phyloP scores from a whole-genome alignment of 2,113 vertebrate species.

The Blennius ocellaris region DNA sequence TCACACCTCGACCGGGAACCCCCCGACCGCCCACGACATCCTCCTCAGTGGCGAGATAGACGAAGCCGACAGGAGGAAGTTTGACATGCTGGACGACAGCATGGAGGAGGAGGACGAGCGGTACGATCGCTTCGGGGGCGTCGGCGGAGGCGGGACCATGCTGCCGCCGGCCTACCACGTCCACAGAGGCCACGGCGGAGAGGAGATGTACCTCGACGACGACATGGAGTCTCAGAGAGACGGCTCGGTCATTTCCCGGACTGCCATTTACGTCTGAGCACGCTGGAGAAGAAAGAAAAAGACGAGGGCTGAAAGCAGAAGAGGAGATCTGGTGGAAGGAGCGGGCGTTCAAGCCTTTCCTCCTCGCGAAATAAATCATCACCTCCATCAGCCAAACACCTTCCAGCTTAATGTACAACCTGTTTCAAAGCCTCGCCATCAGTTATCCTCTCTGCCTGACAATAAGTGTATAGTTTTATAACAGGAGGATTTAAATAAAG shows the following conservation, averaged over 20 bases:
- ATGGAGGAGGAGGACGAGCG: conserved; percentile 80
- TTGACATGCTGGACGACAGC: conserved; percentile 81
- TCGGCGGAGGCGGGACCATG: conserved; percentile 61
- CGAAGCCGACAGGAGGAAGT: conserved; percentile 80
- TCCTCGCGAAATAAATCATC: conserved; percentile 21
- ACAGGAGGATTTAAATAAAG: conserved; percentile 19
- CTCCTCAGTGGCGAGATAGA: conserved; percentile 75
- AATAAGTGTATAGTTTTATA: conserved; percentile 3
- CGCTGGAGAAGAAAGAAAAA: not conserved
- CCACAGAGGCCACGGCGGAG: conserved; percentile 47
- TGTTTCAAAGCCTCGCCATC: conserved; percentile 30
- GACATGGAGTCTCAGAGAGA: conserved; percentile 94
- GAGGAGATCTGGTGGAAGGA: conserved; percentile 30
- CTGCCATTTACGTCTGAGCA: conserved; percentile 88
- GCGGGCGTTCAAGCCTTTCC: conserved; percentile 1
- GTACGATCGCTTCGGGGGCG: conserved; percentile 71
- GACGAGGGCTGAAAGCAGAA: conserved; percentile 17
- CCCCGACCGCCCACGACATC: conserved; percentile 72
- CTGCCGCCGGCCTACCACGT: conserved; percentile 74
- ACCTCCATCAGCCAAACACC: conserved; percentile 55
- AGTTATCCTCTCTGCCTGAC: conserved; percentile 42
- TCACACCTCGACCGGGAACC: conserved; percentile 28
- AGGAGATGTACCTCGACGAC: conserved; percentile 83
- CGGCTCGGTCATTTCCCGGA: conserved; percentile 90
- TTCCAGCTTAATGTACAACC: conserved; percentile 39